phyloP scores from a whole-genome alignment of 2,113 vertebrate species.

The Theristicus caerulescens region DNA sequence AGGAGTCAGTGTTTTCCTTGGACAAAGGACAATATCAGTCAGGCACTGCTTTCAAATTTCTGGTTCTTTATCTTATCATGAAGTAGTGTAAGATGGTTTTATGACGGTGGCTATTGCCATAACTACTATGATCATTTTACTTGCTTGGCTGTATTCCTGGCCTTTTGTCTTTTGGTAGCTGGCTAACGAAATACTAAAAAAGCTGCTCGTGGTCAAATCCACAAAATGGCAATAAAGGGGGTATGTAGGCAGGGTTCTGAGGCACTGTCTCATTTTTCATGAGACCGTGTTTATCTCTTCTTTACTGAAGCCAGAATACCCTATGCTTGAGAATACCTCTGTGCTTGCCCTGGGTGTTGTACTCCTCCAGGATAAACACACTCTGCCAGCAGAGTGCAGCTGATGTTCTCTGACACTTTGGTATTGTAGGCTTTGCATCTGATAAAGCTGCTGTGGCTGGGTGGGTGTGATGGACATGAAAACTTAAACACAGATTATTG shows the following conservation, averaged over 20 bases:
- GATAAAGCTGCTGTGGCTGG: neutral
- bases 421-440: neutral
- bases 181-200: neutral
- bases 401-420: neutral
- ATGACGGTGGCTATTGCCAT: conserved; percentile 16
- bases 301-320: neutral
- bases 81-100: neutral
- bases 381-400: neutral
- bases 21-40: neutral
- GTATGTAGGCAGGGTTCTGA: neutral
- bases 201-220: neutral
- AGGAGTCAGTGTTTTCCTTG: conserved; percentile 28
- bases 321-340: neutral
- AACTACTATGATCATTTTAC: neutral
- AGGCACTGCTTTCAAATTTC: neutral
- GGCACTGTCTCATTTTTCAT: neutral
- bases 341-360: neutral
- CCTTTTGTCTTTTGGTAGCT: neutral
- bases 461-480: neutral
- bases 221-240: neutral
- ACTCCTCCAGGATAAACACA: neutral
- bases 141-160: neutral
- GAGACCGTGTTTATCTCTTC: neutral
- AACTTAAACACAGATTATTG: neutral
- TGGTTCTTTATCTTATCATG: conserved; percentile 13